Evolutionary conservation across 2,888 invertebrate species (phyloP).

Genomic region (Mythimna albipuncta): DNA sequence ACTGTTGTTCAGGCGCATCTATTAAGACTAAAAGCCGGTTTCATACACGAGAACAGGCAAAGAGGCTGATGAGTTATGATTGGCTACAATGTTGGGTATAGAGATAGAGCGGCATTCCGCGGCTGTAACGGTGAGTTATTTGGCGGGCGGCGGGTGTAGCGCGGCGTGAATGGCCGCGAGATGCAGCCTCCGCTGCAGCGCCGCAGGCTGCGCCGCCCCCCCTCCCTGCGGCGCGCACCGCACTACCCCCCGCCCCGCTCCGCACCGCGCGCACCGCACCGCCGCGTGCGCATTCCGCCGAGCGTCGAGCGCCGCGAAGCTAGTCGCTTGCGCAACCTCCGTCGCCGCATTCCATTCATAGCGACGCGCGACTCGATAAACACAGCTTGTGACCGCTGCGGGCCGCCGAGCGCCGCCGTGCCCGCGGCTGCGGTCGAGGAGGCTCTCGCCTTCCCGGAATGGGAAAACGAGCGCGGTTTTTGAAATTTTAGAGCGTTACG

Average conservation of each 20-base stretch:
- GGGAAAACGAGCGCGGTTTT: constrained; percentile 83
- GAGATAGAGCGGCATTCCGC: constrained; percentile 88
- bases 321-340: constrained; percentile 88
- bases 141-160: constrained; percentile 80
- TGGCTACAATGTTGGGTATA: constrained; percentile 75
- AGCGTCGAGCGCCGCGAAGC: constrained; percentile 79
- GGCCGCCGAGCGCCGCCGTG: constrained; percentile 20
- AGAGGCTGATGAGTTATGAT: constrained; percentile 64
- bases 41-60: constrained; percentile 40
- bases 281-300: constrained; percentile 78
- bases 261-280: constrained; percentile 63
- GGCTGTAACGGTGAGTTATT: constrained; percentile 89
- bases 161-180: constrained; percentile 89
- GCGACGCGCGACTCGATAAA: constrained; percentile 78
- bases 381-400: constrained; percentile 66
- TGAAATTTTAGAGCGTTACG: constrained; percentile 88
- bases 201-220: constrained; percentile 65
- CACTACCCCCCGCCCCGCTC: constrained; percentile 62
- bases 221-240: constrained; percentile 61
- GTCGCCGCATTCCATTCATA: constrained; percentile 90
- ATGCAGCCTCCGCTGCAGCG: constrained; percentile 85
- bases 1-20: constrained; percentile 22
- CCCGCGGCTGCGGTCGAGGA: constrained; percentile 48
- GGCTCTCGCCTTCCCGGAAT: constrained; percentile 80
- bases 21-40: constrained; percentile 31